Base-by-base conservation (phyloP, 2,888 invertebrate genomes). In the Nebria brevicollis region DNA sequence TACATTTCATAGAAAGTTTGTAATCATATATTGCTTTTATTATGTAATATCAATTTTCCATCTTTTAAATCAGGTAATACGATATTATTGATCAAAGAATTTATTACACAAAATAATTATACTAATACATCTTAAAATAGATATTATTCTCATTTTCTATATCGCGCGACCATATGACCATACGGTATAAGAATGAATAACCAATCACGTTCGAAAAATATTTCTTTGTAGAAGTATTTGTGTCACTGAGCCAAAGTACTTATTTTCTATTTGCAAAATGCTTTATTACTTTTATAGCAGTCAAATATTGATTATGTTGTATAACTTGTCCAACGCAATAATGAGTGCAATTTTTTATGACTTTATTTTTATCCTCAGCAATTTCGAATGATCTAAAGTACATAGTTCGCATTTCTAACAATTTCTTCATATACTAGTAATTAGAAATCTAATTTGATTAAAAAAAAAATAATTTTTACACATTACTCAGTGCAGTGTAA, bases 61-160 rank as follows among this genome's bases (percentile, higher is more conserved):
- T 54, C 4, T 11, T 13, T 54, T 54, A 54, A 54, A 54, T 54
- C 54, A 2, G 8, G 4, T 54, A 54, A 54, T 54, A 54, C 1
- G 7, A 43, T 43, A 43, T 43, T 43, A 20, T 20, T 20, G 43
- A 54, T 54, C 54, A 54, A 54, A 54, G 54, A 13, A 54, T 34
- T 34, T 34, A 34, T 34, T 34, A 34, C 34, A 34, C 5, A 34
- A 34, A 34, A 34, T 34, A 34, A 34, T 34, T 34, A 34, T 34
- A 34, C 34, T 66, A 66, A 13, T 66, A n/a, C n/a, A 20, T 13
- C 15, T 13, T 13, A 66, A 66, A 13, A 66, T 34, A 66, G 11
- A 70, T 70, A 68, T 68, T 26, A 25, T 25, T 70, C 15, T 70
- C 2, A 70, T 70, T 70, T 70, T 70, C 11, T 70, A 13, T 34